Evolutionary conservation across 2,113 vertebrate species (phyloP), one percentile per base, ranked within the genome.

Genomic region (Sinocyclocheilus rhinocerous): DNA sequence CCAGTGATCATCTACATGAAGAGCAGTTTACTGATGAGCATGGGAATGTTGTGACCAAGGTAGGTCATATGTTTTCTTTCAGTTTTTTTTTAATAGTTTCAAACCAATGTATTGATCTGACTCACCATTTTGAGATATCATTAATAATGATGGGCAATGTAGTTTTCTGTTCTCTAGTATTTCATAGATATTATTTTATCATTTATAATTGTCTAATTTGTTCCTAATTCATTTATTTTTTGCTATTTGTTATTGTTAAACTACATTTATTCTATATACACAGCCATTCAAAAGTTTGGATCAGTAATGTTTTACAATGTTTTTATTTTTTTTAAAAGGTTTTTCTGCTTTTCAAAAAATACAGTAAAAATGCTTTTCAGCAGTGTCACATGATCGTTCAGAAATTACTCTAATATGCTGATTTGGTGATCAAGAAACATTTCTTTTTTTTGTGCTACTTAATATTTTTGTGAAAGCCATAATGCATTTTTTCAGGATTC

Each of bases 1-100:
- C 95, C 26, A 93, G 94, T 20, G 96, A 96, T 86, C 94, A 94
- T 78, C 94, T 96, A 90, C 96, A 94, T 0, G 97, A 97, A 91
- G 94, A 96, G 42, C 96, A 96, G 88, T 98, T 96, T 91, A 96
- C 95, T 0, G 97, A 98, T 4, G 96, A 98, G 52, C 96, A 96
- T 1, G 97, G 96, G 92, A 97, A 95, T 89, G 92, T 94, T 2
- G 90, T 97, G 80, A 94, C 94, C 48, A 97, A 96, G 93, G 87
- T 50, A 50, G 36, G 85, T 26, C 36, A 6, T 73, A n/a, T 11
- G 20, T 3, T 63, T 29, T 50, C 8, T 61, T 59, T 50, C 0
- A 61, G 13, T 2, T 15, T 10, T 45, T 42, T 42, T 42, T 42
- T 42, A 42, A 45, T 45, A 91, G 6, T 50, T 12, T 36, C 45